Percentiles rank a stretch among this genome's conserved stretches.
Conservation (phyloP, 1,140 invertebrate genomes). For the Halictus rubicundus region DNA sequence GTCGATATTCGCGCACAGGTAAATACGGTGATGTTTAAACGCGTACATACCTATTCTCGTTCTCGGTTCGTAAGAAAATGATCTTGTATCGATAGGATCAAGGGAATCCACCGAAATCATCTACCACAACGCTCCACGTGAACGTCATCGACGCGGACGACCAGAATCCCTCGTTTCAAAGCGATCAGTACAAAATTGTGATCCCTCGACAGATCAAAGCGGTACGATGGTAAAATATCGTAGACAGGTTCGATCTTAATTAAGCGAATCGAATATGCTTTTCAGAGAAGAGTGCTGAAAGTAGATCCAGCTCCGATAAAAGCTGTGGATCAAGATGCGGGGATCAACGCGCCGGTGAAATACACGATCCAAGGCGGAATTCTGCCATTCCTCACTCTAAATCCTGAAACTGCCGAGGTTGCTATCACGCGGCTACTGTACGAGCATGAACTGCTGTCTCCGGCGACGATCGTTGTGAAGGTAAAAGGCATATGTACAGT, state of each 20-base stretch:
- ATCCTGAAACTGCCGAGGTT: constrained; percentile 84
- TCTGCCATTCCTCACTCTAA: constrained; percentile 78
- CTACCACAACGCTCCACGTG: constrained; percentile 88
- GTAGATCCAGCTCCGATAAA: constrained; percentile 84
- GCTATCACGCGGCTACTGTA: constrained; percentile 83
- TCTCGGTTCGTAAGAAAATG: too few relatives aligned
- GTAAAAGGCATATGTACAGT: constrained; percentile 70
- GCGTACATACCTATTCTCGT: too few relatives aligned
- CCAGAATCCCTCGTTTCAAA: constrained; percentile 92
- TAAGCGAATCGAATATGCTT: background rate
- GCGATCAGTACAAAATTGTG: constrained; percentile 88
- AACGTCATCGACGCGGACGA: constrained; percentile 95
- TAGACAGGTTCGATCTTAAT: background rate
- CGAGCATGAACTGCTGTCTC: constrained; percentile 83
- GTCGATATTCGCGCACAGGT: constrained; percentile 88
- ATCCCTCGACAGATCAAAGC: constrained; percentile 84
- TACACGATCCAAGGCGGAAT: constrained; percentile 83
- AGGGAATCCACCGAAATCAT: constrained; percentile 88
- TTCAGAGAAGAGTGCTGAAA: constrained; percentile 82
- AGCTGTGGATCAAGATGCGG: constrained; percentile 90
- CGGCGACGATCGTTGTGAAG: constrained; percentile 88
- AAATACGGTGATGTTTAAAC: constrained; percentile 10
- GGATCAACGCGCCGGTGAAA: constrained; percentile 88
- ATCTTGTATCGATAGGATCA: constrained; percentile 83
- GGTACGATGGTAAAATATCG: constrained; percentile 73